Base-by-base conservation (phyloP, 2,888 invertebrate species). In the Andrena flavipes region DNA sequence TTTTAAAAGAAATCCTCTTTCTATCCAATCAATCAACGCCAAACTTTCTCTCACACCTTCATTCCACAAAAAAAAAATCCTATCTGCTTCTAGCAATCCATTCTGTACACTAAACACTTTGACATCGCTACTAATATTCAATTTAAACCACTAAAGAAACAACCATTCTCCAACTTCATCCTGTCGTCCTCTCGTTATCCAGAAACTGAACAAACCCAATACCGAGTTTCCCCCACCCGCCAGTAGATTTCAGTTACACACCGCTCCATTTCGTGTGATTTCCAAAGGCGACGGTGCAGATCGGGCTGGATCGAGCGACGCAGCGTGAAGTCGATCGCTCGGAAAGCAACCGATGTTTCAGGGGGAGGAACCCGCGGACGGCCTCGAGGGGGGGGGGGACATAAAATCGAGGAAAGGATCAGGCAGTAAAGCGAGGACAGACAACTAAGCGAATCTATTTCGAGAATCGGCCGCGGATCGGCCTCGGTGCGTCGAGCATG, bases 381-480 rank as follows among this genome's bases (percentile, higher is more conserved):
- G 35, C 13, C 13, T 13, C 10, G n/a, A n/a, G n/a, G n/a, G n/a
- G n/a, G n/a, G 35, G 35, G 42, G 10, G 59, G n/a, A 8, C 10
- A 4, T 26, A 49, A 73, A 56, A 74, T 72, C 72, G 67, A 49
- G 63, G 67, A 63, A 74, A 65, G 69, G 74, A 72, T 69, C 64
- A 60, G 56, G 48, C 72, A 65, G 51, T 2, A 54, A 72, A 54
- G 75, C 76, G 77, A 64, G 72, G 84, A 82, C 84, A 23, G 77
- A 54, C 79, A 76, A 82, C 82, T 76, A 78, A 87, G 76, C 48
- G 80, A 48, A 83, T 88, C 87, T 87, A 87, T 87, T 87, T 87
- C 82, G 84, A 84, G 88, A 88, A 82, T 86, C 84, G 86, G 80
- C 59, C 63, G 80, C 72, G 69, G 71, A 84, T 80, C 83, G 84